phyloP scores from a whole-genome alignment of 1,140 invertebrate species.

The Contarinia nasturtii region DNA sequence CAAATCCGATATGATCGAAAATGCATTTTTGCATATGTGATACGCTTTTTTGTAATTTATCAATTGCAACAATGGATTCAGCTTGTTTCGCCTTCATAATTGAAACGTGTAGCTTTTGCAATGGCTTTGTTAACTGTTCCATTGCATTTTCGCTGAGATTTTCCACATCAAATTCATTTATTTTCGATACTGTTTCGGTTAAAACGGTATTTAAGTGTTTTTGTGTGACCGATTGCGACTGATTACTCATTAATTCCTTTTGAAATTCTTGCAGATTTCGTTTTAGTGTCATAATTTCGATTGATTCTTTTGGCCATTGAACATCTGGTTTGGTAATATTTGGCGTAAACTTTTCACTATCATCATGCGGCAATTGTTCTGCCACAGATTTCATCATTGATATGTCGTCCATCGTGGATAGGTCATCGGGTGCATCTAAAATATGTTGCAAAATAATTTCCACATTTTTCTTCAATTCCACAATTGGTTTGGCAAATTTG shows the following conservation, averaged over 20 bases:
- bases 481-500: slow-evolving; percentile 27
- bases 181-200: no score
- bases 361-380: slow-evolving; percentile 17
- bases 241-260: no score
- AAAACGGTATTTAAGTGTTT: not conserved
- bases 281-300: not conserved
- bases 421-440: slow-evolving; percentile 24
- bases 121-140: no score
- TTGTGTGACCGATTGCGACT: not conserved
- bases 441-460: slow-evolving; percentile 26
- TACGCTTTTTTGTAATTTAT: no score
- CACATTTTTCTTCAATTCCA: slow-evolving; percentile 31
- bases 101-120: no score
- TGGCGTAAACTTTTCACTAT: not conserved
- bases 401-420: slow-evolving; percentile 34
- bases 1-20: no score
- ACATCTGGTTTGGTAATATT: not conserved
- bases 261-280: not conserved
- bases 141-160: no score
- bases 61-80: no score
- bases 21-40: no score
- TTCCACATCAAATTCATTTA: no score
- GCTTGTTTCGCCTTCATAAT: no score
- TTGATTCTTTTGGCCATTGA: not conserved
- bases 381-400: slow-evolving; percentile 33